These are phyloP conservation scores for Zeugodacus cucurbitae DNA, from an alignment of 1,140 invertebrate species.

Conservation along the genomic window DNA sequence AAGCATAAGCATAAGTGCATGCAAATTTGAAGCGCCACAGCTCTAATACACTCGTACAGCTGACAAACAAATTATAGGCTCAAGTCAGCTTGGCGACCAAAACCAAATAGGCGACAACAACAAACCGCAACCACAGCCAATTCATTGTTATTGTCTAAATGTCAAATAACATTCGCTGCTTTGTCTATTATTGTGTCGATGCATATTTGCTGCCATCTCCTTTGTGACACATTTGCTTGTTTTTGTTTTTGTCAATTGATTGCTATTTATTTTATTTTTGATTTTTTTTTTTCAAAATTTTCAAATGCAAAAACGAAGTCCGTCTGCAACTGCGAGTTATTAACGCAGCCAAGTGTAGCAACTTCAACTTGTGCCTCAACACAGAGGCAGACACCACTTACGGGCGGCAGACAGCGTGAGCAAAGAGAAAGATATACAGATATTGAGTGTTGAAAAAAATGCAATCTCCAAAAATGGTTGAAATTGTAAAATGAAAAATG, in stretches of 20 bases:
- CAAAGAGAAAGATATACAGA: neutral
- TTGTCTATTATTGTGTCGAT: neutral
- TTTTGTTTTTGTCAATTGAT: neutral
- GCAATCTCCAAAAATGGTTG: neutral
- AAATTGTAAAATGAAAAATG: neutral
- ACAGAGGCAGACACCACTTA: neutral
- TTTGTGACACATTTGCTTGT: neutral
- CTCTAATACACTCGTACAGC: neutral
- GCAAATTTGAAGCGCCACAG: neutral
- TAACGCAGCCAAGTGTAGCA: neutral
- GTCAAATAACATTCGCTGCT: neutral
- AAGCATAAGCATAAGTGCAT: neutral
- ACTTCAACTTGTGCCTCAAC: neutral
- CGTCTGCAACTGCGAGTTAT: neutral
- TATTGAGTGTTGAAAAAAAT: neutral
- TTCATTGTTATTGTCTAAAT: neutral
- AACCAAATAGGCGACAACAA: neutral
- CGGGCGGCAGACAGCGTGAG: neutral
- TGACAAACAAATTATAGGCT: conserved; percentile 3
- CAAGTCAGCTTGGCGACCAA: neutral
- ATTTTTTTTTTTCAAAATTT: neutral
- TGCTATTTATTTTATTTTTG: neutral
- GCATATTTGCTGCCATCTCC: neutral
- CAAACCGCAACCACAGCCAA: neutral
- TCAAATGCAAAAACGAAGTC: neutral